phyloP scores from a whole-genome alignment of 2,888 invertebrate species.

The Hybos culiciformis region DNA sequence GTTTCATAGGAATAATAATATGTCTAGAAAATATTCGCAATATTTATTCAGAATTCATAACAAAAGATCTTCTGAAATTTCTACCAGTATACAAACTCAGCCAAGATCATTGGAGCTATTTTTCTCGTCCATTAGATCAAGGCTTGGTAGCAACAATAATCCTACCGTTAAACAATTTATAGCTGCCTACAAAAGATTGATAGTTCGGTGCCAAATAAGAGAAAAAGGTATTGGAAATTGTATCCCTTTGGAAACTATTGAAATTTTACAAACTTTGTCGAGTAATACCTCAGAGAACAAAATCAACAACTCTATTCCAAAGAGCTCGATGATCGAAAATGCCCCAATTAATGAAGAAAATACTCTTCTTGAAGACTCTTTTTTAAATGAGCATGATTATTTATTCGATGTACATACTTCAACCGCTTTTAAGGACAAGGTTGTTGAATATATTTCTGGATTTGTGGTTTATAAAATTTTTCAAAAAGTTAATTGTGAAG shows the following conservation, averaged over 20 bases:
- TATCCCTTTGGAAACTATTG: neutral
- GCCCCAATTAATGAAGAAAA: neutral
- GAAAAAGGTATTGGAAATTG: slow-evolving; percentile 4
- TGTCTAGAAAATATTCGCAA: slow-evolving; percentile 6
- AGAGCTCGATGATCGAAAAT: no score
- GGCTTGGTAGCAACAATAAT: slow-evolving; percentile 16
- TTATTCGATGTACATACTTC: neutral
- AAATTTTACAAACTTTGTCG: no score
- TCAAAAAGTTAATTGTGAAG: neutral
- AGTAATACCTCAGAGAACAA: neutral
- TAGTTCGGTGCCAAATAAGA: slow-evolving; percentile 7
- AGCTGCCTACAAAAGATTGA: slow-evolving; percentile 10
- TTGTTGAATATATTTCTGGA: neutral
- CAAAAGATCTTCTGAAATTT: slow-evolving; percentile 8
- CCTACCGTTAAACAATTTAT: slow-evolving; percentile 2
- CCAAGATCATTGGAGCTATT: slow-evolving; percentile 18
- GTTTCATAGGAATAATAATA: slow-evolving; percentile 12
- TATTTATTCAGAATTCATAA: neutral
- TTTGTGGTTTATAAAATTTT: slow-evolving; percentile 2
- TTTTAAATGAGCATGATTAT: neutral
- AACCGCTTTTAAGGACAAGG: neutral
- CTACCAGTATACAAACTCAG: slow-evolving; percentile 15
- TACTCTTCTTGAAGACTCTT: neutral
- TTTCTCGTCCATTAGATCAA: slow-evolving; percentile 13
- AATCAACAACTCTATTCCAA: no score